A percentile compares a stretch with the other conserved stretches of the same genome.
These are phyloP conservation scores for Arizona elegans DNA, from an alignment of 2,113 vertebrate genomes.

Conservation along the genomic window DNA sequence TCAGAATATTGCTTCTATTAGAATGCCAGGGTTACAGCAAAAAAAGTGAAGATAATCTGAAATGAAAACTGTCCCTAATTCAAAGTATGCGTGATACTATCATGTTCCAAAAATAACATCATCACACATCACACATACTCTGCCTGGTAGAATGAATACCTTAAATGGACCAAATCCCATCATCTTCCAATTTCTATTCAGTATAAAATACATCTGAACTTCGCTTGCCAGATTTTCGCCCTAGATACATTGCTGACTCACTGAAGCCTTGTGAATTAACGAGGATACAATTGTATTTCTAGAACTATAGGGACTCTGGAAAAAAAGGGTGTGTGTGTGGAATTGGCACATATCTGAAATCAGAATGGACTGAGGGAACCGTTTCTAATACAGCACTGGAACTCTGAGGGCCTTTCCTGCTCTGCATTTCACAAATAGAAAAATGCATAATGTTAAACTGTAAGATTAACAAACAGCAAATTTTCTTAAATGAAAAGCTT, in stretches of 20 bases:
- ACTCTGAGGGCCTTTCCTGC: neutral
- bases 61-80: slow-evolving; percentile 10
- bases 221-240: slow-evolving; percentile 14
- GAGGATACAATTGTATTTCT: neutral
- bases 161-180: slow-evolving; percentile 11
- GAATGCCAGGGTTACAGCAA: slow-evolving; percentile 12
- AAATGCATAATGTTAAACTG: neutral
- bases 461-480: neutral
- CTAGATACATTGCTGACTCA: neutral
- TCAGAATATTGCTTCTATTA: neutral
- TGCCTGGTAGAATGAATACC: slow-evolving; percentile 18
- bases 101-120: slow-evolving; percentile 19
- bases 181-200: neutral
- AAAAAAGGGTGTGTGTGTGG: neutral
- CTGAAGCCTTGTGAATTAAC: neutral
- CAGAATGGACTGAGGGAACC: neutral
- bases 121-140: neutral
- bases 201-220: neutral
- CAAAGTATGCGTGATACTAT: neutral
- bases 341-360: neutral
- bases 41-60: slow-evolving; percentile 15
- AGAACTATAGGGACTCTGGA: neutral
- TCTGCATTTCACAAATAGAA: neutral
- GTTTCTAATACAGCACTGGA: neutral
- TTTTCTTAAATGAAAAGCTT: neutral